Evolutionary conservation across 2,113 vertebrate species (phyloP), one percentile per base, ranked within the genome.

Genomic region (Odontesthes bonariensis): DNA sequence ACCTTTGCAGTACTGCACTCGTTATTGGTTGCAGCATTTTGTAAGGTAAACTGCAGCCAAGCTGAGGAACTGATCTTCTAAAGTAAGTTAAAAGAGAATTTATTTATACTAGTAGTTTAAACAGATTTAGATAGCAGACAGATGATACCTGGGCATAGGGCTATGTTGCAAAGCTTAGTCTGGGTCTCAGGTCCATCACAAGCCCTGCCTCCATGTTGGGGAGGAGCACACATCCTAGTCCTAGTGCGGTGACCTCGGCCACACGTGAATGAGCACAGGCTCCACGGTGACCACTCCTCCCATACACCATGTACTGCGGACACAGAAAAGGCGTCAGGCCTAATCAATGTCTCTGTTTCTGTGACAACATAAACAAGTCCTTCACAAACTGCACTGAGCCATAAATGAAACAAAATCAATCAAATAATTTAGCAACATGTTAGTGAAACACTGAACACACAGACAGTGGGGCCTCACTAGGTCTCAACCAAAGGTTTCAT

Each of bases 241-340:
- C 98, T 95, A 79, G 97, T 99, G 92, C 98, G 97, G 94, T 99
- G 98, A 92, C 98, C 98, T 92, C 97, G 95, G 89, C 98, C 98
- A 93, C 98, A 99, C 56, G 98, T 99, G 94, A 98, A 99, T 61
- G 98, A 99, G 92, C 98, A 99, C 91, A 99, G 95, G 92, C 98
- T 99, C 98, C 98, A 99, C 8, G 98, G 98, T 87, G 97, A 99
- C 98, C 98, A 99, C 86, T 99, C 98, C 89, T 99, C 98, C 98
- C 98, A 99, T 79, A 98, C 96, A 93, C 98, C 98, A 88, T 99
- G 97, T 92, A 99, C 98, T 99, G 97, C 84, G 96, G 96, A 87
- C 96, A 96, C 94, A 95, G 93, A 95, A 92, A 95, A 81, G 92
- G 85, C 73, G 70, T 93, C 90, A 95, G 88, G 84, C 75, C 86